phyloP scores from a whole-genome alignment of 37 sponge, comb jelly and placozoan species.

The Geodia barretti region DNA sequence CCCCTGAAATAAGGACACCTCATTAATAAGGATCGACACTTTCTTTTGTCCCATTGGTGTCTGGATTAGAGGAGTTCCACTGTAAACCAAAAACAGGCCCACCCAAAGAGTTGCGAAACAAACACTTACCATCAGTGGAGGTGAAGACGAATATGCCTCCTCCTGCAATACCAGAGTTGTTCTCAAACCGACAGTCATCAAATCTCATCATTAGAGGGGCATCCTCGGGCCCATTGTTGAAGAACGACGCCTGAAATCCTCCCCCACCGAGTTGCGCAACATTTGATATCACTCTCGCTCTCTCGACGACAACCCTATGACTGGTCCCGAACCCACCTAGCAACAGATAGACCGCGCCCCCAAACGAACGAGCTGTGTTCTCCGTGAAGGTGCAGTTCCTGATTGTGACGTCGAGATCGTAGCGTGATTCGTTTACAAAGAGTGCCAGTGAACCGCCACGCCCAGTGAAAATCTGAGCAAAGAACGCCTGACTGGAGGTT shows the following conservation, averaged over 20 bases:
- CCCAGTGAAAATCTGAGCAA: conserved; percentile 51
- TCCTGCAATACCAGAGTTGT: conserved; percentile 33
- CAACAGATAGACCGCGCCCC: conserved; percentile 56
- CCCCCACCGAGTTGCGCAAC: conserved; percentile 45
- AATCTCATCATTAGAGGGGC: conserved; percentile 20
- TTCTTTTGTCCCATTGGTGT: too few species aligned
- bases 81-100: too few species aligned
- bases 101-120: too few species aligned
- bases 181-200: conserved; percentile 17
- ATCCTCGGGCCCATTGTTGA: conserved; percentile 21
- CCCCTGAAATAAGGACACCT: too few species aligned
- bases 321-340: conserved; percentile 3
- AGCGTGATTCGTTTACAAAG: conserved; percentile 36
- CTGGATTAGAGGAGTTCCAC: too few species aligned
- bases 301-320: conserved; percentile 7
- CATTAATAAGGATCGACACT: too few species aligned
- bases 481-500: conserved; percentile 33
- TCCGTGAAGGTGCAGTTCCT: conserved; percentile 14
- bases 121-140: conserved; percentile 17
- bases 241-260: conserved; percentile 29
- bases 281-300: conserved; percentile 26
- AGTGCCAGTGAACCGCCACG: conserved; percentile 67
- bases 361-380: conserved; percentile 62
- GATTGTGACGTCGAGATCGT: conserved; percentile 29
- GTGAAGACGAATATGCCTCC: conserved; percentile 36